Conservation (phyloP, 2,113 vertebrate species). For the Gymnorhina tibicen region DNA sequence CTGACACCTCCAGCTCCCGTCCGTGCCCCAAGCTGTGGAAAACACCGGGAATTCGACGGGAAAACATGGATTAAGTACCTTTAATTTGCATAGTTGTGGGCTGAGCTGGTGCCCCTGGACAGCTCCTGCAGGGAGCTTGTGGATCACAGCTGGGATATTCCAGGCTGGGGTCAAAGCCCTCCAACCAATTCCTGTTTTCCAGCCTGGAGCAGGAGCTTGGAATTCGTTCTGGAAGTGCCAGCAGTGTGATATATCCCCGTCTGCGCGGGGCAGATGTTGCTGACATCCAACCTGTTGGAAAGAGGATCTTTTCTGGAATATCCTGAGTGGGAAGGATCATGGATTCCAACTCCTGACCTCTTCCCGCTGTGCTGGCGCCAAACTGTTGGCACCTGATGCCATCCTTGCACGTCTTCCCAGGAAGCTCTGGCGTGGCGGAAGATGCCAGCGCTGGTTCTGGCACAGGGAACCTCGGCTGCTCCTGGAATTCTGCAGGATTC, state of each 20-base stretch:
- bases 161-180: background rate
- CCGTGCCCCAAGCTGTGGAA: background rate
- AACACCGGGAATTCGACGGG: background rate
- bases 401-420: rapidly evolving
- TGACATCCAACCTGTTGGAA: background rate
- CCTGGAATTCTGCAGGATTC: background rate
- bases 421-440: background rate
- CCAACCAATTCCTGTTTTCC: background rate
- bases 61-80: background rate
- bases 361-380: rapidly evolving
- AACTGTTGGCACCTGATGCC: background rate
- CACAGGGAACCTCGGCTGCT: background rate
- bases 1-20: background rate
- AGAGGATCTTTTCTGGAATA: rapidly evolving
- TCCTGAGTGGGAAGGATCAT: too few species aligned
- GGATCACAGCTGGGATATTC: background rate
- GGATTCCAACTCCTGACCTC: background rate
- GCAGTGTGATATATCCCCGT: background rate
- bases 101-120: background rate
- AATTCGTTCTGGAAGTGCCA: background rate
- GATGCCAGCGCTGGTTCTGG: background rate
- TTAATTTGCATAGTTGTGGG: background rate
- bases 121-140: background rate
- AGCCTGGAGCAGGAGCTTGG: background rate
- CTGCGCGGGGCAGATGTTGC: background rate